These are phyloP conservation scores for Indri indri DNA, from an alignment of 2,113 vertebrate genomes.

Conservation along the genomic window DNA sequence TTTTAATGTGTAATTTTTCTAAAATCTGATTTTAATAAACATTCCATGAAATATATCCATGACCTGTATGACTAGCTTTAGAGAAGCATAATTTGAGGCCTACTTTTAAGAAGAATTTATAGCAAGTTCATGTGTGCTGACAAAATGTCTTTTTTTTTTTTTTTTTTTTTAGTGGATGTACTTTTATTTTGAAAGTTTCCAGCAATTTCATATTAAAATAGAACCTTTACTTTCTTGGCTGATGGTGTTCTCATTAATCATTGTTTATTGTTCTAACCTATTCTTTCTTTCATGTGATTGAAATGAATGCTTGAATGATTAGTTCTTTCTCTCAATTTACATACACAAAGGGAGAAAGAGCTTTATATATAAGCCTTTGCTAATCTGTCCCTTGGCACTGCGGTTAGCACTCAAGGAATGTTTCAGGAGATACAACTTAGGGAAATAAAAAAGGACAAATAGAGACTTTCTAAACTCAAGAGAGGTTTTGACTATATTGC, in stretches of 20 bases:
- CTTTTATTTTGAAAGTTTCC: neutral
- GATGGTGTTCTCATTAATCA: slow-evolving; percentile 13
- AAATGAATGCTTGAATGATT: slow-evolving; percentile 41
- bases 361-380: neutral
- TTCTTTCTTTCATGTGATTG: slow-evolving; percentile 25
- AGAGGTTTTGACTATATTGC: slow-evolving; percentile 66
- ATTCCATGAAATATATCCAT: neutral
- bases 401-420: slow-evolving; percentile 33
- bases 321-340: slow-evolving; percentile 18
- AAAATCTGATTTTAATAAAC: neutral
- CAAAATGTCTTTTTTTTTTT: neutral
- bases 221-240: slow-evolving; percentile 14
- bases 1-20: neutral
- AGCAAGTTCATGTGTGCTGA: neutral
- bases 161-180: neutral
- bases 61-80: neutral
- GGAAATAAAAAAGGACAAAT: slow-evolving; percentile 59
- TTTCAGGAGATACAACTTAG: slow-evolving; percentile 51
- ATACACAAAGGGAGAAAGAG: neutral
- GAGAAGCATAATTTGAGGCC: neutral
- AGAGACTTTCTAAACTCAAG: slow-evolving; percentile 59
- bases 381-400: slow-evolving; percentile 42
- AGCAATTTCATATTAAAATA: slow-evolving; percentile 20
- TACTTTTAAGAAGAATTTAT: neutral
- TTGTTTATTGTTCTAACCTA: slow-evolving; percentile 8